Evolutionary conservation across 2,113 vertebrate species (phyloP).

Genomic region (Neoarius graeffei): DNA sequence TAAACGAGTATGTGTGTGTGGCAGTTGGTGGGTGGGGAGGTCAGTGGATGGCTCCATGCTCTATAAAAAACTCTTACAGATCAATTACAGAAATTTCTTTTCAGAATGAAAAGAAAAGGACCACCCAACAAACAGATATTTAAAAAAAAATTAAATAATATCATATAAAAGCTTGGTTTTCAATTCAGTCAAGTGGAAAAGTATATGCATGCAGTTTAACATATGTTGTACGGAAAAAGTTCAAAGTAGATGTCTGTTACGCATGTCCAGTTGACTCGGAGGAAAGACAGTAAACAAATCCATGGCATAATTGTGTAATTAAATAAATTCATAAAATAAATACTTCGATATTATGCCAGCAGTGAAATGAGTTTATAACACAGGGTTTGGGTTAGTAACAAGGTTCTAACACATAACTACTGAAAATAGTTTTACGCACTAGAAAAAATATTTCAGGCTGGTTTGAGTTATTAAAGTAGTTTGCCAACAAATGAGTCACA

Average conservation of each 20-base stretch:
- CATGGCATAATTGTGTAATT: background rate
- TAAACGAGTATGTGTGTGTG: background rate
- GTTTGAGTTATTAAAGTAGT: slow-evolving; percentile 13
- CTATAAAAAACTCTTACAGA: background rate
- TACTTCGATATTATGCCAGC: background rate
- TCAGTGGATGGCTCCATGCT: slow-evolving; percentile 1
- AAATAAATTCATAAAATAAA: background rate
- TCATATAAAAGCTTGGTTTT: background rate
- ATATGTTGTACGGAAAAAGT: background rate
- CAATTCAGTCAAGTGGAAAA: background rate
- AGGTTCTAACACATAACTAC: background rate
- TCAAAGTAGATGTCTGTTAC: background rate
- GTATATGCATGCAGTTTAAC: background rate
- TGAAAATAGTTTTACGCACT: slow-evolving; percentile 12
- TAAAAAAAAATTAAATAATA: background rate
- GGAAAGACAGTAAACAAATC: background rate
- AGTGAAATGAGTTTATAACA: background rate
- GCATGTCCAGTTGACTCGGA: background rate
- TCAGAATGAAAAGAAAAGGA: background rate
- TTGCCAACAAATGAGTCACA: slow-evolving; percentile 34
- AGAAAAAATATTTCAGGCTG: slow-evolving; percentile 17
- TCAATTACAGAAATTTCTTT: slow-evolving; percentile 1
- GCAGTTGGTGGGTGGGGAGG: background rate
- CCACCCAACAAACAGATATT: background rate
- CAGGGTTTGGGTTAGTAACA: too few relatives aligned